These are phyloP conservation scores for Ferrisia virgata DNA, from an alignment of 2,888 invertebrate species.

Conservation along the genomic window DNA sequence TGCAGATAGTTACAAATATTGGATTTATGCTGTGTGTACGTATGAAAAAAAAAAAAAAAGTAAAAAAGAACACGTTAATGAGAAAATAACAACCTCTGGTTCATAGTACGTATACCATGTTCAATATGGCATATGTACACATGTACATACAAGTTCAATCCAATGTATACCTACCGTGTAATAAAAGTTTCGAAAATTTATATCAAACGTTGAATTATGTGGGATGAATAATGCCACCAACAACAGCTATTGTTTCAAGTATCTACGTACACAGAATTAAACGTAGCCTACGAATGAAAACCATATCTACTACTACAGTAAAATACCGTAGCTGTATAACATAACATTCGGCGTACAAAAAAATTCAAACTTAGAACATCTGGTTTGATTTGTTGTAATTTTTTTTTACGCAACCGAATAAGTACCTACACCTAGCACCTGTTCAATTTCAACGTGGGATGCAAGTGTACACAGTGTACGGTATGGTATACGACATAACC, in stretches of 20 bases:
- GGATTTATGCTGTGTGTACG: neutral
- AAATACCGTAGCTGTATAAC: neutral
- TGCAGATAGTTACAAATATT: neutral
- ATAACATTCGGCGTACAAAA: neutral
- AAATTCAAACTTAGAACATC: neutral
- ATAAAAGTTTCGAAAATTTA: conserved; percentile 11
- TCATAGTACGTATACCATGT: neutral
- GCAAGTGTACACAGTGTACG: neutral
- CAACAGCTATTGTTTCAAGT: neutral
- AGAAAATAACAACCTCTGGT: neutral
- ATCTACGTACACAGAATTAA: neutral
- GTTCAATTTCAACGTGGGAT: neutral
- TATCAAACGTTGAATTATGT: neutral
- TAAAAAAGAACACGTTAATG: no score
- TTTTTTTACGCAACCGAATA: neutral
- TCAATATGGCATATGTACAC: neutral
- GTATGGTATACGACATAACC: neutral
- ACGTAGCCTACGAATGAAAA: neutral
- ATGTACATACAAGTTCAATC: neutral
- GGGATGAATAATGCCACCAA: neutral
- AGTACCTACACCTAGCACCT: neutral
- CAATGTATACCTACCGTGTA: neutral
- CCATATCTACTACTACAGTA: neutral
- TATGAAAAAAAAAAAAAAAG: no score
- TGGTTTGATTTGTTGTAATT: neutral